Conservation (phyloP, 2,113 vertebrate species). For the Hassar affinis region DNA sequence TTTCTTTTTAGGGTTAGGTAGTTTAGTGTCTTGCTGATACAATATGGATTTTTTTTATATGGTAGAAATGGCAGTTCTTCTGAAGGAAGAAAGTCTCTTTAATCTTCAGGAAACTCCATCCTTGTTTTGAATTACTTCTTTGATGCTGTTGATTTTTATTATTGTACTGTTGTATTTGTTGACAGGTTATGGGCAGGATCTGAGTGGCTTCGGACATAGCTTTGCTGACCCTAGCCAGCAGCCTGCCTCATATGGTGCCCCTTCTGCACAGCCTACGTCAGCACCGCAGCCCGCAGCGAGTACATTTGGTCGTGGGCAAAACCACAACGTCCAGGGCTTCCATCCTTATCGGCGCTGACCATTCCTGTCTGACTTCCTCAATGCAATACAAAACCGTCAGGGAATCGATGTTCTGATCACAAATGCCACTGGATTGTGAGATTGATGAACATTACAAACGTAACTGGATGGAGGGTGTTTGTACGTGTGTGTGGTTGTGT, state of each 20-base stretch:
- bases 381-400: constrained; percentile 75
- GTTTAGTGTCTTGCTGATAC: neutral
- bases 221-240: constrained; percentile 94
- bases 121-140: neutral
- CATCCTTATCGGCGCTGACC: constrained; percentile 96
- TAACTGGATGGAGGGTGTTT: constrained; percentile 39
- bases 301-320: constrained; percentile 92
- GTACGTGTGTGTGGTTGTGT: constrained; percentile 32
- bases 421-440: constrained; percentile 66
- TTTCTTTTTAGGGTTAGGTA: constrained; percentile 50
- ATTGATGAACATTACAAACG: constrained; percentile 48
- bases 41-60: neutral
- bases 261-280: constrained; percentile 83
- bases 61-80: constrained; percentile 30
- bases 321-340: constrained; percentile 98
- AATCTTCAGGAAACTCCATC: neutral
- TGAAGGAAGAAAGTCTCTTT: constrained; percentile 5
- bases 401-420: constrained; percentile 76
- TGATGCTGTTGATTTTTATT: constrained; percentile 30
- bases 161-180: constrained; percentile 33
- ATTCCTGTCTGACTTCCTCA: constrained; percentile 37
- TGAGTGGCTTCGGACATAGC: constrained; percentile 92
- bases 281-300: constrained; percentile 82
- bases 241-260: constrained; percentile 83
- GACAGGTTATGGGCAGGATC: constrained; percentile 95